Percentiles rank a stretch among this genome's conserved stretches.
Conservation (phyloP, 1,140 invertebrate genomes). For the Dufourea novaeangliae region DNA sequence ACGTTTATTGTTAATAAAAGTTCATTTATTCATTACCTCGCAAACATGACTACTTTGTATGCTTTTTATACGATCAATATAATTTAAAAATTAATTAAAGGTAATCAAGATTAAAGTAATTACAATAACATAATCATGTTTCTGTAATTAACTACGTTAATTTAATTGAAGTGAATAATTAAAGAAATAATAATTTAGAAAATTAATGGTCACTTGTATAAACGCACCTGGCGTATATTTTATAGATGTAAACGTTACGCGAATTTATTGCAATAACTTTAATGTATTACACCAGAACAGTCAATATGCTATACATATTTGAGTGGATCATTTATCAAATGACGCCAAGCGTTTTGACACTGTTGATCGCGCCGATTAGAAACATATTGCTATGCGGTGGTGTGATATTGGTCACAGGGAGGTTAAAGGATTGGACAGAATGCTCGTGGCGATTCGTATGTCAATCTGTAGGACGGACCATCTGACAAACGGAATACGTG, state of each 20-base stretch:
- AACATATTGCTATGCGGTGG: constrained; percentile 11
- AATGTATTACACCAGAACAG: neutral
- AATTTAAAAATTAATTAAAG: too few relatives aligned
- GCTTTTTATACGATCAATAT: too few relatives aligned
- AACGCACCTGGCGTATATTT: neutral
- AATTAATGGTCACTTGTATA: neutral
- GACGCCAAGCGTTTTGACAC: constrained; percentile 20
- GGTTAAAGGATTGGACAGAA: constrained; percentile 39
- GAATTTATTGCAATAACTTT: neutral
- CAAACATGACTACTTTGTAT: too few relatives aligned
- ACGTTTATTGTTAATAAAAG: too few relatives aligned
- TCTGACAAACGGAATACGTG: constrained; percentile 46
- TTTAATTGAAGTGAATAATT: neutral
- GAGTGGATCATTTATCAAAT: neutral
- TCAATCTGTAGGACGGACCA: constrained; percentile 34
- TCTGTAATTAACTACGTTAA: neutral
- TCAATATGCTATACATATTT: neutral
- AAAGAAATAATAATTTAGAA: neutral
- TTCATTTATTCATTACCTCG: too few relatives aligned
- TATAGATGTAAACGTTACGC: neutral
- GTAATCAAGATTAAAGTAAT: too few relatives aligned
- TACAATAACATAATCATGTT: too few relatives aligned
- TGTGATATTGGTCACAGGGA: constrained; percentile 13
- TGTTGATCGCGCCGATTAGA: neutral
- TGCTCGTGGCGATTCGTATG: constrained; percentile 42